Conservation (phyloP, 2,888 invertebrate genomes). For the Erynnis tages region DNA sequence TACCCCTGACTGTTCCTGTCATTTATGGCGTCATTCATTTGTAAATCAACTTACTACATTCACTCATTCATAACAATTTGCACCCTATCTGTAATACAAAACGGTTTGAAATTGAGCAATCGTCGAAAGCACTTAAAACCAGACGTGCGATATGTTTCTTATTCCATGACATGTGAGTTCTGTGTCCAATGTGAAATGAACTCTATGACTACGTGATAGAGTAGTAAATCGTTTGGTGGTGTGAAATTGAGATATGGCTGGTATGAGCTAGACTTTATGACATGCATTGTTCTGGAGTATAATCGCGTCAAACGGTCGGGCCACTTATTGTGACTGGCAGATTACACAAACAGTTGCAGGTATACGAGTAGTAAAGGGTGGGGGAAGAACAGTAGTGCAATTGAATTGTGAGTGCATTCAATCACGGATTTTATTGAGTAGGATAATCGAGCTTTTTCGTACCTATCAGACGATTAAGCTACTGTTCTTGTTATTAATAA, state of each 20-base stretch:
- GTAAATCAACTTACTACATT: constrained; percentile 36
- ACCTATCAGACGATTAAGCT: too few species aligned
- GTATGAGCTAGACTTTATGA: constrained; percentile 46
- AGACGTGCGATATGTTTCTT: constrained; percentile 45
- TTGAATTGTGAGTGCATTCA: too few species aligned
- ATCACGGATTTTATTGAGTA: not conserved
- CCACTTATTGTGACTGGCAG: constrained; percentile 51
- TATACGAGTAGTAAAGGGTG: constrained; percentile 6
- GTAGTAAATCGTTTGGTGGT: not conserved
- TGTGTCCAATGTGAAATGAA: constrained; percentile 42
- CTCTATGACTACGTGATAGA: constrained; percentile 26
- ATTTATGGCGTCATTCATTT: constrained; percentile 39
- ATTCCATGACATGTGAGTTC: constrained; percentile 43
- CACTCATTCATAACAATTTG: constrained; percentile 41
- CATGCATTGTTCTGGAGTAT: constrained; percentile 49
- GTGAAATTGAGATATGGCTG: constrained; percentile 13
- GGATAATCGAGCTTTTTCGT: not conserved
- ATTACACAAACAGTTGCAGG: constrained; percentile 24
- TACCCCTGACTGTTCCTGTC: constrained; percentile 51
- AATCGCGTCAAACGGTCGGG: constrained; percentile 58
- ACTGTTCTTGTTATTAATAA: too few species aligned
- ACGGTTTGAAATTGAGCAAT: constrained; percentile 8
- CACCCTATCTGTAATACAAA: not conserved
- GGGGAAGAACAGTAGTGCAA: not conserved
- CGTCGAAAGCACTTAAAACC: constrained; percentile 48